A percentile compares a stretch with the other conserved stretches of the same genome.
Evolutionary conservation across 2,113 vertebrate species (phyloP).

Genomic region (Atractosteus spatula): DNA sequence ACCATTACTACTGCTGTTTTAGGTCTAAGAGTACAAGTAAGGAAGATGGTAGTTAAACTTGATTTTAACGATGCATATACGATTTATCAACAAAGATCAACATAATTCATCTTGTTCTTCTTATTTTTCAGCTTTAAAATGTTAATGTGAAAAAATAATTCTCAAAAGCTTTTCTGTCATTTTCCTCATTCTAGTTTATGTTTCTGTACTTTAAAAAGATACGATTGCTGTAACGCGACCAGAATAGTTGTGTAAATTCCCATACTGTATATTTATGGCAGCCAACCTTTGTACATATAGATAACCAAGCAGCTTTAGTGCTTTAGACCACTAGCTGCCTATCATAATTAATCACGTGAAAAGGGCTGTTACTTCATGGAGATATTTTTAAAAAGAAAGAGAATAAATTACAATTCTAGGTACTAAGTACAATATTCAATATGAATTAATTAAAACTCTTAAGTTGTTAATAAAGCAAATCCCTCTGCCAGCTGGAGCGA

Average conservation of each 20-base stretch:
- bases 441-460: not conserved
- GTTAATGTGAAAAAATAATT: no score
- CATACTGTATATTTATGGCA: constrained; percentile 17
- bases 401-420: not conserved
- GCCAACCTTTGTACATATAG: constrained; percentile 20
- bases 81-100: no score
- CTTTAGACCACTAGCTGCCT: not conserved
- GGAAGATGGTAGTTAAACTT: no score
- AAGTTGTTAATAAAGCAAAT: not conserved
- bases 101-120: no score
- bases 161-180: no score
- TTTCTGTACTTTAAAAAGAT: constrained; percentile 1
- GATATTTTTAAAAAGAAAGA: not conserved
- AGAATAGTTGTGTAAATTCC: not conserved
- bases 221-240: no score
- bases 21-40: no score
- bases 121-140: no score
- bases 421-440: not conserved
- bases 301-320: constrained; percentile 8
- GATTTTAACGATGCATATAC: no score
- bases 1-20: no score
- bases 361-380: not conserved
- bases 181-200: not conserved
- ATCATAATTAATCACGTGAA: not conserved
- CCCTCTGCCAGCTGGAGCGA: no score